Evolutionary conservation across 2,113 vertebrate species (phyloP).

Genomic region (Leuciscus idus): DNA sequence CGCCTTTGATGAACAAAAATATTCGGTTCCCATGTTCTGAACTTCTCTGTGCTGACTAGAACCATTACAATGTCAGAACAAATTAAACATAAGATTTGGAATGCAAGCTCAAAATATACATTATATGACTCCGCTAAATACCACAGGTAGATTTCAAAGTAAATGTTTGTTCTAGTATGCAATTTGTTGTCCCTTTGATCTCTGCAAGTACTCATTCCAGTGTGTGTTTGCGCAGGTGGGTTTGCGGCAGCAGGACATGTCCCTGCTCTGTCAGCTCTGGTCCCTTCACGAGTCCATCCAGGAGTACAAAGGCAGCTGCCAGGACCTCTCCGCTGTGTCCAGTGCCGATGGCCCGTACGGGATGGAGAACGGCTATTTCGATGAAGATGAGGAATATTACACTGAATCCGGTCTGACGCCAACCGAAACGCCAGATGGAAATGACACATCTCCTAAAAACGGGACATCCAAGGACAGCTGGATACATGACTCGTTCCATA

Average conservation of each 20-base stretch:
- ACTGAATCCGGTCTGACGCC: slow-evolving; percentile 77
- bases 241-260: slow-evolving; percentile 98
- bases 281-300: slow-evolving; percentile 98
- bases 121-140: neutral
- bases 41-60: neutral
- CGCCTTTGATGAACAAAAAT: neutral
- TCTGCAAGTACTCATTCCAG: neutral
- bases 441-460: slow-evolving; percentile 64
- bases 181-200: slow-evolving; percentile 17
- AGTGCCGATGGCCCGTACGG: slow-evolving; percentile 81
- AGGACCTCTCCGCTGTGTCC: slow-evolving; percentile 84
- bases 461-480: slow-evolving; percentile 76
- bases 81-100: neutral
- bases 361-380: slow-evolving; percentile 94
- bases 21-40: neutral
- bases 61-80: neutral
- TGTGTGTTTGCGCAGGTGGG: slow-evolving; percentile 81
- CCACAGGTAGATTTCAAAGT: neutral
- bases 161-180: neutral
- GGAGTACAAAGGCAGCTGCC: slow-evolving; percentile 97
- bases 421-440: slow-evolving; percentile 64
- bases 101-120: neutral
- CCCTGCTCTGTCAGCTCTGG: slow-evolving; percentile 95
- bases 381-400: slow-evolving; percentile 93
- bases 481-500: slow-evolving; percentile 81